Base-by-base conservation (phyloP, 2,113 vertebrate genomes). In the Pheucticus melanocephalus region DNA sequence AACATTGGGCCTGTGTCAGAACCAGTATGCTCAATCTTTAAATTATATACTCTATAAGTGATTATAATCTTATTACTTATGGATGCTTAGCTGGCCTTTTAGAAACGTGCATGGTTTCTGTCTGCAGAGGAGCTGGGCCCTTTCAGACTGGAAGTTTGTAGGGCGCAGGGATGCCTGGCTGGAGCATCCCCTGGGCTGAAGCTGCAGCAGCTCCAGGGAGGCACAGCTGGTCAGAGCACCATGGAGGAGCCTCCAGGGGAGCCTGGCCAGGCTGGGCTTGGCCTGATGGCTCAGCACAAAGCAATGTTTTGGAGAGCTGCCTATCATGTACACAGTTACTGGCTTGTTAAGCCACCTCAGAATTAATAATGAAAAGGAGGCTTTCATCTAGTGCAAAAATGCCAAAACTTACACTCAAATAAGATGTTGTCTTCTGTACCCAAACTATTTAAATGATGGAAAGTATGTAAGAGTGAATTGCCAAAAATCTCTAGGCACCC, bases 91-190 rank as follows among this genome's bases (percentile, higher is more conserved):
- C 63, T 30, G 27, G 39, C 31, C 61, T 81, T 71, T 83, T 35
- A 20, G 48, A 70, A 77, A 31, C 0, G 0, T 8, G 25, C 30
- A 5, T 3, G 31, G 24, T 6, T 79, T 79, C 63, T 57, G 39
- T 19, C 47, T 60, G n/a, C 57, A 77, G 78, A 65, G 40, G 39
- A 78, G 35, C 30, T 5, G 10, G 6, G 39, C 47, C n/a, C 13
- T 64, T 66, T 61, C 50, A 78, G 53, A 14, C 9, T 12, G 35
- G 50, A 30, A 59, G 30, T 1, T 12, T 0, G 8, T 15, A 14
- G 28, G 27, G 51, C 1, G 2, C 51, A 51, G 23, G 28, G 27
- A 81, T 17, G 56, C 28, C 40, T 48, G 78, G 63, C 39, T 40
- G 54, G 33, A 92, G 64, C 59, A 35, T 12, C 42, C 39, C 16